Conservation (phyloP, 2,888 invertebrate species). For the Chesias legatella region DNA sequence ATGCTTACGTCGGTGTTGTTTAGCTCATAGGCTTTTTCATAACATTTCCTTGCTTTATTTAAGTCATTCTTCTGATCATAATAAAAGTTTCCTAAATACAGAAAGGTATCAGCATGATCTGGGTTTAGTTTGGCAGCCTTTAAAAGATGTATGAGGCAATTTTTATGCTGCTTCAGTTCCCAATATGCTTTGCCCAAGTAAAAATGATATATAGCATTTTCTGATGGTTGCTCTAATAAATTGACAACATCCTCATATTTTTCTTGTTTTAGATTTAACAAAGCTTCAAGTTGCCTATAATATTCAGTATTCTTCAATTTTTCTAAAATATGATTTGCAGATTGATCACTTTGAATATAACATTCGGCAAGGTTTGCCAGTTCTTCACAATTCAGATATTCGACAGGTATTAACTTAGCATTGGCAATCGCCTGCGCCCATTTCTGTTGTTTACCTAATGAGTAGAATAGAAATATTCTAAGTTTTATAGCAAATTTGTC, state of each 20-base stretch:
- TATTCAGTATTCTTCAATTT: constrained; percentile 48
- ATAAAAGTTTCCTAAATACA: constrained; percentile 89
- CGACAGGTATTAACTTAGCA: constrained; percentile 48
- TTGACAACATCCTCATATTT: constrained; percentile 78
- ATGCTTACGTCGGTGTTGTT: constrained; percentile 84
- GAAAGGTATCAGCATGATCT: constrained; percentile 86
- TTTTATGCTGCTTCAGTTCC: constrained; percentile 78
- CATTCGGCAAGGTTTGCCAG: constrained; percentile 57
- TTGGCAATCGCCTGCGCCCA: constrained; percentile 70
- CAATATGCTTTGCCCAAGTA: constrained; percentile 82
- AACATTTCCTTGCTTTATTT: constrained; percentile 90
- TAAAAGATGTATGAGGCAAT: constrained; percentile 82
- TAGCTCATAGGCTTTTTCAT: constrained; percentile 89
- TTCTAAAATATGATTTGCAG: constrained; percentile 46
- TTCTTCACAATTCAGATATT: constrained; percentile 45
- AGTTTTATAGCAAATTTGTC: constrained; percentile 42
- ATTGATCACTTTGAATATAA: constrained; percentile 54
- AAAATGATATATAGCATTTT: constrained; percentile 76
- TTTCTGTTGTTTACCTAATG: constrained; percentile 69
- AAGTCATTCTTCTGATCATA: constrained; percentile 80
- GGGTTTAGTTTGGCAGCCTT: constrained; percentile 87
- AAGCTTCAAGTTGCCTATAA: constrained; percentile 68
- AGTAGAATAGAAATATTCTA: constrained; percentile 53
- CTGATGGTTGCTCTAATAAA: constrained; percentile 64
- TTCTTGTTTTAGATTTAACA: constrained; percentile 69